A percentile compares a stretch with the other conserved stretches of the same genome.
Evolutionary conservation across 2,888 invertebrate species (phyloP).

Genomic region (Dendrolimus houi): DNA sequence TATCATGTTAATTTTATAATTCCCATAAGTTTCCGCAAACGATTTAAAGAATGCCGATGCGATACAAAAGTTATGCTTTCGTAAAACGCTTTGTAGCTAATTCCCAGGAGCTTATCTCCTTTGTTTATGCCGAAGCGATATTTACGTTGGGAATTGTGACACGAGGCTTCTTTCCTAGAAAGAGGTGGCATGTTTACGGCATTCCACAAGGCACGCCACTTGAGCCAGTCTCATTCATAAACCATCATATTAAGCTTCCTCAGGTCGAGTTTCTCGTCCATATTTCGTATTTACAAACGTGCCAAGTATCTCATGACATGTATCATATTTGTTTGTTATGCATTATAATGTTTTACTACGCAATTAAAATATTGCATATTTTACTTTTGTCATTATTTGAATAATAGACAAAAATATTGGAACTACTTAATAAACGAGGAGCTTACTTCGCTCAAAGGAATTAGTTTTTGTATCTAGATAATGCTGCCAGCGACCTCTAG

Average conservation of each 20-base stretch:
- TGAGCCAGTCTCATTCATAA: constrained; percentile 54
- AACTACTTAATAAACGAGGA: too few species aligned
- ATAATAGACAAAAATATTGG: too few species aligned
- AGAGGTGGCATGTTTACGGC: constrained; percentile 23
- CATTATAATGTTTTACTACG: constrained; percentile 4
- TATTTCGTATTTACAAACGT: constrained; percentile 26
- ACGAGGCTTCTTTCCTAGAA: constrained; percentile 27
- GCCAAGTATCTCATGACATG: constrained; percentile 4
- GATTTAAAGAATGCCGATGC: neutral
- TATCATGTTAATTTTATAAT: neutral
- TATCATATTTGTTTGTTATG: constrained; percentile 15
- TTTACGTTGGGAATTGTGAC: constrained; percentile 1
- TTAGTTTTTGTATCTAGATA: too few species aligned
- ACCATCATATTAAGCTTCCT: constrained; percentile 20
- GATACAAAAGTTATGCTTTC: neutral
- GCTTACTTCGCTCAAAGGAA: too few species aligned
- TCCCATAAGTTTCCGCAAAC: neutral
- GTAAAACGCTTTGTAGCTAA: neutral
- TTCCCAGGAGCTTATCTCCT: neutral
- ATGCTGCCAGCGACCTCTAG: too few species aligned
- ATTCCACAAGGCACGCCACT: constrained; percentile 34
- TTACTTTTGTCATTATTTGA: too few species aligned
- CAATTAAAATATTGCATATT: constrained; percentile 6
- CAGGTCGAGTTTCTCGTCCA: constrained; percentile 24
- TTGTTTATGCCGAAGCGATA: neutral